A percentile compares a stretch with the other conserved stretches of the same genome.
phyloP scores from a whole-genome alignment of 2,888 invertebrate species.

The Andrena hattorfiana region DNA sequence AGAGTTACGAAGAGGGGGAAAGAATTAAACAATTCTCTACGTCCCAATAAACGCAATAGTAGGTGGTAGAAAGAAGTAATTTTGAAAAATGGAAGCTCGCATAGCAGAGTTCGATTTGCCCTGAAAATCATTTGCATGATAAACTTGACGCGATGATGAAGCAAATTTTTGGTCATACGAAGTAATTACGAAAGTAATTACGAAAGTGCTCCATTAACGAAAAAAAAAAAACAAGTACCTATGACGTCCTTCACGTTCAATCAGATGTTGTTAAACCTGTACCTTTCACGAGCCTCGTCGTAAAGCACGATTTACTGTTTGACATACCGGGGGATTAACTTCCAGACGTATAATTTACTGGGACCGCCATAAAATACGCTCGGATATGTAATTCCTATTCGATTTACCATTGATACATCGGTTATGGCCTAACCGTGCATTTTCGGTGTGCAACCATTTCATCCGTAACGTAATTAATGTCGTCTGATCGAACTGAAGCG shows the following conservation, averaged over 20 bases:
- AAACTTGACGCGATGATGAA: too few relatives aligned
- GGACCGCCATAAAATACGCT: background rate
- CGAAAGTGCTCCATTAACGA: too few relatives aligned
- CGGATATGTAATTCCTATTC: slow-evolving; percentile 26
- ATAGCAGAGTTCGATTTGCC: too few relatives aligned
- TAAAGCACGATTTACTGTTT: slow-evolving; percentile 17
- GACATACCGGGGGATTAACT: slow-evolving; percentile 19
- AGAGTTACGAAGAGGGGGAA: slow-evolving; percentile 2
- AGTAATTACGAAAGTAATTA: too few relatives aligned
- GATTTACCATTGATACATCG: slow-evolving; percentile 34
- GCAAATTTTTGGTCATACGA: too few relatives aligned
- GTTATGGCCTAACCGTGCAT: slow-evolving; percentile 28
- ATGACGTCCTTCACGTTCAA: background rate
- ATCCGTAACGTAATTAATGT: slow-evolving; percentile 26
- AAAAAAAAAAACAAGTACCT: too few relatives aligned
- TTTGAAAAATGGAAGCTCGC: too few relatives aligned
- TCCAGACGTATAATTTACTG: slow-evolving; percentile 27
- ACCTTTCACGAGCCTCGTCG: background rate
- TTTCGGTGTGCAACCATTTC: background rate
- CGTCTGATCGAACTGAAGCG: slow-evolving; percentile 23
- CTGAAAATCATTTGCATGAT: too few relatives aligned
- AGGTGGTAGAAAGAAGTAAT: too few relatives aligned
- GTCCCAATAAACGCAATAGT: background rate
- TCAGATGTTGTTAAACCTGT: background rate
- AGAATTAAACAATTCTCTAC: slow-evolving; percentile 31